A percentile compares a stretch with the other conserved stretches of the same genome.
Conservation (phyloP, 1,140 invertebrate species). For the Bathynomus jamesi region DNA sequence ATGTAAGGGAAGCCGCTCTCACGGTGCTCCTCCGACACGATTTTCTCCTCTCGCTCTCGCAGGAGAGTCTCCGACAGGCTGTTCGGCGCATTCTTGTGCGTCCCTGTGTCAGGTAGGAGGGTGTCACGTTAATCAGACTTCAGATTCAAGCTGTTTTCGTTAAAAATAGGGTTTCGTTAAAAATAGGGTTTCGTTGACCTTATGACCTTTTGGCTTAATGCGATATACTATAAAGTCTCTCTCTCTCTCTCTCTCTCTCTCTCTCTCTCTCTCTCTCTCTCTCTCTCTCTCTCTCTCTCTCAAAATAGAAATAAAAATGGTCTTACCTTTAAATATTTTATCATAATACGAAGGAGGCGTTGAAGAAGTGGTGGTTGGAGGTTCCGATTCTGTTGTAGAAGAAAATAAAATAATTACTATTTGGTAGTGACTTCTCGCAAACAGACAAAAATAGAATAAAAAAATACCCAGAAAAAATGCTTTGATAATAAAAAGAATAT, state of each 20-base stretch:
- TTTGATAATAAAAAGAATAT: too few species aligned
- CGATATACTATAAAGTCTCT: background rate
- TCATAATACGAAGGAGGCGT: background rate
- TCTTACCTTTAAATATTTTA: background rate
- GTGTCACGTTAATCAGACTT: background rate
- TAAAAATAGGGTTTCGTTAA: background rate
- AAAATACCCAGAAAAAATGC: too few species aligned
- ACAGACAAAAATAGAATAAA: too few species aligned
- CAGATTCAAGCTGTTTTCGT: background rate
- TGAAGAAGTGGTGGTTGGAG: background rate
- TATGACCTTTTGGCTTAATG: background rate
- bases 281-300: background rate
- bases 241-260: background rate
- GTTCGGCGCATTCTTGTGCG: background rate
- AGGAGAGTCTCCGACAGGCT: background rate
- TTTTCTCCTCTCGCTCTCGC: background rate
- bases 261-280: background rate
- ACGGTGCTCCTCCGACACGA: background rate
- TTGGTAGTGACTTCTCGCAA: too few species aligned
- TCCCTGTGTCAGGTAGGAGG: background rate
- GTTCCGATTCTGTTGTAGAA: background rate
- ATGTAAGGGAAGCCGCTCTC: background rate
- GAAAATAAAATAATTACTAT: too few species aligned
- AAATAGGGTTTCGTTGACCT: background rate
- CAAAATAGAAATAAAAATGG: background rate